Percentiles rank a stretch among this genome's conserved stretches.
Conservation (phyloP, 1,140 invertebrate genomes). For the Lordiphosa stackelbergi region DNA sequence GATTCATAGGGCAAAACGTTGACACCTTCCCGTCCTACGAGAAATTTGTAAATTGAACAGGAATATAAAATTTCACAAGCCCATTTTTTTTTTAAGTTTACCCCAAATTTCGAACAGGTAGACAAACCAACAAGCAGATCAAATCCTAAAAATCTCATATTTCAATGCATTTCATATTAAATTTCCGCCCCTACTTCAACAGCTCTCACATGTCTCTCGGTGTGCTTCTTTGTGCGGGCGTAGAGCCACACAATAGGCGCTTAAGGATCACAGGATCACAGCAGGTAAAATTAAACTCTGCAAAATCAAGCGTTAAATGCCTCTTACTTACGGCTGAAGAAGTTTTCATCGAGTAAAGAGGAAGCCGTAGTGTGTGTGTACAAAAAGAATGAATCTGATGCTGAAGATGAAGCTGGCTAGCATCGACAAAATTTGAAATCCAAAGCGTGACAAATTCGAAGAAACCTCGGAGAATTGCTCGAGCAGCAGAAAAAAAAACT, state of each 20-base stretch:
- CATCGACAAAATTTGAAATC: slow-evolving; percentile 72
- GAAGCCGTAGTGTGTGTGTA: slow-evolving; percentile 15
- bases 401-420: slow-evolving; percentile 38
- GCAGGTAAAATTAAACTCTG: slow-evolving; percentile 54
- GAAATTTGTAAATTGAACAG: slow-evolving; percentile 48
- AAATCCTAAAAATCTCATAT: slow-evolving; percentile 63
- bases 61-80: slow-evolving; percentile 53
- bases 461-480: slow-evolving; percentile 54
- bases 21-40: slow-evolving; percentile 76
- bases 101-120: slow-evolving; percentile 39
- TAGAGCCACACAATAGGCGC: slow-evolving; percentile 52
- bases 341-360: slow-evolving; percentile 25
- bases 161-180: slow-evolving; percentile 67
- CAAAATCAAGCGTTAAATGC: slow-evolving; percentile 71
- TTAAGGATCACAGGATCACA: slow-evolving; percentile 17
- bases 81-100: slow-evolving; percentile 34
- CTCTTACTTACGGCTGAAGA: slow-evolving; percentile 66
- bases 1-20: slow-evolving; percentile 68
- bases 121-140: slow-evolving; percentile 39
- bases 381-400: slow-evolving; percentile 5
- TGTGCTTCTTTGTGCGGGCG: slow-evolving; percentile 46
- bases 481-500: slow-evolving; percentile 55
- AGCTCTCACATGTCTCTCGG: slow-evolving; percentile 14
- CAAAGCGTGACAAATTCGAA: slow-evolving; percentile 71
- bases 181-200: slow-evolving; percentile 67